phyloP scores from a whole-genome alignment of 2,797 vertebrate species.

The Pyrocephalus nanus region DNA sequence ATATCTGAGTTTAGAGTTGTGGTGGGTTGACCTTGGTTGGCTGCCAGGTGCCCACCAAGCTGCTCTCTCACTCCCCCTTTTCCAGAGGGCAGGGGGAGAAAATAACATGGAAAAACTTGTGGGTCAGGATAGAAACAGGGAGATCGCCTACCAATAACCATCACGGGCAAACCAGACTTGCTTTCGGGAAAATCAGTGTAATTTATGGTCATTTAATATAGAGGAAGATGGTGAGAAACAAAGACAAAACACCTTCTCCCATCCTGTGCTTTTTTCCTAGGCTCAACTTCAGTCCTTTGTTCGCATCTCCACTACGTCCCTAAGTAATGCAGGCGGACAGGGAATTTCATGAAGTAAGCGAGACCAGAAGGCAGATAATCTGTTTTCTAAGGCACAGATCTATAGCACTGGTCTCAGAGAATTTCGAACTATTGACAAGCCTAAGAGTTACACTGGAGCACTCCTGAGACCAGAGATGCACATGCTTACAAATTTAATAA shows the following conservation, averaged over 20 bases:
- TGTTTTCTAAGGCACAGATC: not conserved
- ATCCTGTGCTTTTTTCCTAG: not conserved
- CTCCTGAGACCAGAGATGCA: not conserved
- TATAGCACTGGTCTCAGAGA: not conserved
- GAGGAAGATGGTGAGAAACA: not conserved
- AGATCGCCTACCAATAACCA: not conserved
- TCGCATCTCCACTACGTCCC: not conserved
- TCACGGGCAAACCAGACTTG: not conserved
- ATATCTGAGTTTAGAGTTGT: not conserved
- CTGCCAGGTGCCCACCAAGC: not conserved
- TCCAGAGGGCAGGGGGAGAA: not conserved
- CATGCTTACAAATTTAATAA: not conserved
- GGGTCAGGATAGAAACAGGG: not conserved
- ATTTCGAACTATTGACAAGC: not conserved
- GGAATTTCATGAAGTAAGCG: not conserved
- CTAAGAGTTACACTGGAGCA: not conserved
- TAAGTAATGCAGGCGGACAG: not conserved
- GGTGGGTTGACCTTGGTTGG: not conserved
- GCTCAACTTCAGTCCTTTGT: not conserved
- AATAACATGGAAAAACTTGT: not conserved
- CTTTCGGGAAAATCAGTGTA: not conserved
- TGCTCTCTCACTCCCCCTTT: not conserved
- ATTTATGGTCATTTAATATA: not conserved
- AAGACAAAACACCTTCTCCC: not conserved
- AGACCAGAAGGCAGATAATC: not conserved